Percentiles rank a stretch among this genome's conserved stretches.
These are phyloP conservation scores for Pyrgus malvae DNA, from an alignment of 2,888 invertebrate species.

Conservation along the genomic window DNA sequence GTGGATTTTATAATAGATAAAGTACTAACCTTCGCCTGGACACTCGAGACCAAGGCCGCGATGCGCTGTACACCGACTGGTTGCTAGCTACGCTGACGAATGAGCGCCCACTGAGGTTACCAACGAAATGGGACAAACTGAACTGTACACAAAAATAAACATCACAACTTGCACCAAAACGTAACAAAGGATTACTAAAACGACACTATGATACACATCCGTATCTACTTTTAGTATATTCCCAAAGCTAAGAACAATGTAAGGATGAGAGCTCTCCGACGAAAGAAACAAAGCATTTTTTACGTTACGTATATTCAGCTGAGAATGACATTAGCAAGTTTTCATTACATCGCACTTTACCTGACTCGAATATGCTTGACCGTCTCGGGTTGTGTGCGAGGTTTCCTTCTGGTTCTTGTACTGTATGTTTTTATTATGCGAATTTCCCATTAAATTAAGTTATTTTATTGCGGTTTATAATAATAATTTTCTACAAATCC, in stretches of 20 bases:
- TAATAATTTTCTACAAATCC: conserved; percentile 16
- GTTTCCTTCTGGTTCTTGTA: conserved; percentile 57
- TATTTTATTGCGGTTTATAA: conserved; percentile 24
- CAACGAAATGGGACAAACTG: conserved; percentile 81
- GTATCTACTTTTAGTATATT: conserved; percentile 20
- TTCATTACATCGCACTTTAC: conserved; percentile 66
- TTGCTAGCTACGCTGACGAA: conserved; percentile 82
- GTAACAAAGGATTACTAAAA: conserved; percentile 51
- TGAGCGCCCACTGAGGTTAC: conserved; percentile 83
- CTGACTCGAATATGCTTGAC: conserved; percentile 72
- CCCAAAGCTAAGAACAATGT: conserved; percentile 22
- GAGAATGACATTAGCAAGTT: conserved; percentile 81
- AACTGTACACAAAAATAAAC: conserved; percentile 71
- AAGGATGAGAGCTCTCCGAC: conserved; percentile 37
- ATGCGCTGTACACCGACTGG: conserved; percentile 82
- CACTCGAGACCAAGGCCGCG: conserved; percentile 85
- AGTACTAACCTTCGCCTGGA: conserved; percentile 83
- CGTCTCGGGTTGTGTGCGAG: conserved; percentile 58
- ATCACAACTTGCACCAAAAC: conserved; percentile 29
- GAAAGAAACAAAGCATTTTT: conserved; percentile 55
- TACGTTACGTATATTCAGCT: conserved; percentile 76
- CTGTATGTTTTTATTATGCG: conserved; percentile 60
- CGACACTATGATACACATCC: conserved; percentile 45
- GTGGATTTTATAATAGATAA: conserved; percentile 44
- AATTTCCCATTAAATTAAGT: conserved; percentile 74